Evolutionary conservation across 2,797 vertebrate species (phyloP), one percentile per base, ranked within the genome.

Genomic region (Mionectes olivaceus): DNA sequence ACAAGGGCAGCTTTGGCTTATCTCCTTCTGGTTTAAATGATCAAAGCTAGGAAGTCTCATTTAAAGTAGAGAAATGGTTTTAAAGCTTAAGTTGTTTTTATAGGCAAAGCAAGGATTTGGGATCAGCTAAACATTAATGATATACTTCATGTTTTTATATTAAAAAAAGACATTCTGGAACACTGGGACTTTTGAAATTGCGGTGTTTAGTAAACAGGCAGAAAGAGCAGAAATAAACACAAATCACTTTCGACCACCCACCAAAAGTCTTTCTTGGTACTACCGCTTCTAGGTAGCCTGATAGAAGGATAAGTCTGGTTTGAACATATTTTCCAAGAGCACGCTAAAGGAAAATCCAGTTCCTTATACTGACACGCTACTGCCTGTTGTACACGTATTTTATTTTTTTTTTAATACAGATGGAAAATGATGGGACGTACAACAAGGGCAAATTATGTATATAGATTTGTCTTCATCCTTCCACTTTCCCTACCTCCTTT

Each of bases 361-460:
- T 83, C 37, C 57, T 90, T 74, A 69, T 70, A 61, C 70, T 89
- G 71, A 91, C 81, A 91, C 1, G 2, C 89, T 83, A 87, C 89
- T 93, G 86, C 95, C 89, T 95, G 94, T 94, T 95, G 94, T 95
- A 93, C 95, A 91, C 47, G 82, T 69, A 3, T 6, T 70, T 84
- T 35, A 35, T 22, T 70, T 44, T 70, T 68, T 82, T 81, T 82
- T 82, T 14, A 57, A 65, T 85, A 89, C 57, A 87, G 73, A 80
- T 94, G 90, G 92, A 91, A 95, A 95, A 95, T 44, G 95, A 97
- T 96, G 95, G 93, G 95, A 96, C 90, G 88, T 95, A 94, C 88
- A 95, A 96, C 89, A 93, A 94, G 81, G 80, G 93, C 94, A 93
- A 92, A 83, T 71, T 24, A 27, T 27, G 7, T 77, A 8, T 46